Percentiles rank a stretch among this genome's conserved stretches.
Conservation (phyloP, 1,140 invertebrate genomes). For the Homalodisca vitripennis region DNA sequence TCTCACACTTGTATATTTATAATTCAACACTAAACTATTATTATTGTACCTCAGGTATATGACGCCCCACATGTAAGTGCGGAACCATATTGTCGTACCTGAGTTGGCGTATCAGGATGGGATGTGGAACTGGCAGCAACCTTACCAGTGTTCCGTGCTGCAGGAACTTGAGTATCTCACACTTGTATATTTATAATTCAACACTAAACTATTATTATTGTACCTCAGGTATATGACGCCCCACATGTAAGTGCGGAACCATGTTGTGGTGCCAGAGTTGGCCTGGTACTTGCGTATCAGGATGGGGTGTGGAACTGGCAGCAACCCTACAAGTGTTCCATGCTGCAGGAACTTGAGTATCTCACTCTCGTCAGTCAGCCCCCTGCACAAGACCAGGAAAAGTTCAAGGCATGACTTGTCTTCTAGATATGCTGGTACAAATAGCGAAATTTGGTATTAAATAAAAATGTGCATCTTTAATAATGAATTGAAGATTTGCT, state of each 20-base stretch:
- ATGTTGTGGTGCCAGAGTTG: conserved; percentile 96
- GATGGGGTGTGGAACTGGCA: conserved; percentile 99
- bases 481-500: too few relatives aligned
- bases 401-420: too few relatives aligned
- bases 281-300: conserved; percentile 98
- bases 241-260: conserved; percentile 99
- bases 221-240: conserved; percentile 97
- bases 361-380: conserved; percentile 98
- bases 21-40: background rate
- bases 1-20: conserved; percentile 96
- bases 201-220: conserved; percentile 5
- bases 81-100: background rate
- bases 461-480: too few relatives aligned
- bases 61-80: background rate
- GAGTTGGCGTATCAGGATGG: conserved; percentile 59
- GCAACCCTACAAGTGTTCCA: conserved; percentile 94
- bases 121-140: conserved; percentile 96
- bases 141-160: conserved; percentile 99
- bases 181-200: conserved; percentile 57
- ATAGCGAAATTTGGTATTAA: too few relatives aligned
- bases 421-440: too few relatives aligned
- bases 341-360: conserved; percentile 99
- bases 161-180: conserved; percentile 97
- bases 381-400: conserved; percentile 59
- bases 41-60: conserved; percentile 63